Evolutionary conservation across 30 jellyfish, hydroid and myxozoan genomes (phyloP).

Genomic region (Hydractinia echinata): DNA sequence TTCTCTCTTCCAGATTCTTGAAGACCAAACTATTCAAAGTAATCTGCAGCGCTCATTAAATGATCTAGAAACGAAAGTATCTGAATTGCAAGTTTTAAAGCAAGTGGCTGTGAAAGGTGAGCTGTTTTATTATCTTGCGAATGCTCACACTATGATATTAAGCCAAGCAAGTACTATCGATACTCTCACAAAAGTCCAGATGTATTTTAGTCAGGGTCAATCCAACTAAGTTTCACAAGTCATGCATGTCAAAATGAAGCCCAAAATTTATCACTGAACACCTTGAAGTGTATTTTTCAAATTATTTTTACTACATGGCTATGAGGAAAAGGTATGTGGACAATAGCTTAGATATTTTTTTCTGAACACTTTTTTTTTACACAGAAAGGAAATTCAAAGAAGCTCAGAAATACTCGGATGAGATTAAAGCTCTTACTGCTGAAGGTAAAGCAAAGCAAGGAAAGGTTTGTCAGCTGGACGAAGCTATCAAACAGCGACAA

Average conservation of each 20-base stretch:
- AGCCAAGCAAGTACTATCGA: too few relatives aligned
- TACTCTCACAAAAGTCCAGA: too few relatives aligned
- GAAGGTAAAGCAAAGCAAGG: neutral
- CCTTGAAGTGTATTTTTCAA: too few relatives aligned
- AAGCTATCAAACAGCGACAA: too few relatives aligned
- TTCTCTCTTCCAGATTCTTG: neutral
- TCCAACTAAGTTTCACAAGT: too few relatives aligned
- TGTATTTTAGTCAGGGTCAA: too few relatives aligned
- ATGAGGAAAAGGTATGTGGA: too few relatives aligned
- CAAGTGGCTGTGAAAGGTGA: neutral
- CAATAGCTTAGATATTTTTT: too few relatives aligned
- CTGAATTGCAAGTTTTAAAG: neutral
- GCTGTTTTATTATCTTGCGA: neutral
- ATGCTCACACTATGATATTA: too few relatives aligned
- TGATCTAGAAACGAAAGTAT: neutral
- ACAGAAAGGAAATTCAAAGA: slow-evolving; percentile 1
- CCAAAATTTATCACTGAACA: too few relatives aligned
- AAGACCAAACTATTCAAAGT: neutral
- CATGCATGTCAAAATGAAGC: too few relatives aligned
- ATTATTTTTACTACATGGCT: too few relatives aligned
- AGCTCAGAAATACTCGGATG: neutral
- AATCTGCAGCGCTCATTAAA: neutral
- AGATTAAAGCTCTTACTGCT: neutral
- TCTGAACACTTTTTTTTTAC: neutral
- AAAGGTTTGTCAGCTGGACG: neutral